These are phyloP conservation scores for Caradrina kadenii DNA, from an alignment of 2,888 invertebrate species.

Conservation along the genomic window DNA sequence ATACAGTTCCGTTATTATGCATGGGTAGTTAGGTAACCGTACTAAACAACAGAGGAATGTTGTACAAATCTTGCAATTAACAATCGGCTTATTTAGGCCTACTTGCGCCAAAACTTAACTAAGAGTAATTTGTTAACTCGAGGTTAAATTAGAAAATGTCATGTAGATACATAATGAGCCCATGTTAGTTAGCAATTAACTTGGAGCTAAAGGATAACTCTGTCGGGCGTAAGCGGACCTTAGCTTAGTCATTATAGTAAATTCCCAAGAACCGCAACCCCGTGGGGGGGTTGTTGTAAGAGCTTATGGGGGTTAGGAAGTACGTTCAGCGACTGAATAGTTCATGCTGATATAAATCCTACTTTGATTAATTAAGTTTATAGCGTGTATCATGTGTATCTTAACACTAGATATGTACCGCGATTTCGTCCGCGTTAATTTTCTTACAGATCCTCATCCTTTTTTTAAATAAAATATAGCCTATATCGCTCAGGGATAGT, in stretches of 20 bases:
- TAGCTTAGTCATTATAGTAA: slow-evolving; percentile 8
- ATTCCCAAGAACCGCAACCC: slow-evolving; percentile 9
- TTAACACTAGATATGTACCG: too few species aligned
- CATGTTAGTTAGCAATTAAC: not conserved
- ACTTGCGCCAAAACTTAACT: not conserved
- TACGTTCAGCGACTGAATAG: not conserved
- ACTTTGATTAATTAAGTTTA: slow-evolving; percentile 22
- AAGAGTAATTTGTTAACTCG: not conserved
- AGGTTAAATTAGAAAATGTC: not conserved
- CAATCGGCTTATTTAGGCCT: not conserved
- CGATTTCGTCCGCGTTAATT: too few species aligned
- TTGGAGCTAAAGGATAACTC: not conserved
- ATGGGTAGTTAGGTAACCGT: too few species aligned
- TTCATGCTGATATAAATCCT: not conserved
- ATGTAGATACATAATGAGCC: too few species aligned
- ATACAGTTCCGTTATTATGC: too few species aligned
- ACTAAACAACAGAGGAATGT: not conserved
- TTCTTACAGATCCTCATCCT: too few species aligned
- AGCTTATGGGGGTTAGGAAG: slow-evolving; percentile 7
- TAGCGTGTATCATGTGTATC: not conserved
- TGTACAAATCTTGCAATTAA: slow-evolving; percentile 11
- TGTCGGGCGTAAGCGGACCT: not conserved
- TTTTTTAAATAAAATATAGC: too few species aligned
- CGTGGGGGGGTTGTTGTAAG: not conserved
- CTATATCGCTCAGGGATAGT: too few species aligned